A percentile compares a stretch with the other conserved stretches of the same genome.
Conservation (phyloP, 2,888 invertebrate genomes). For the Macroteleia sp. region DNA sequence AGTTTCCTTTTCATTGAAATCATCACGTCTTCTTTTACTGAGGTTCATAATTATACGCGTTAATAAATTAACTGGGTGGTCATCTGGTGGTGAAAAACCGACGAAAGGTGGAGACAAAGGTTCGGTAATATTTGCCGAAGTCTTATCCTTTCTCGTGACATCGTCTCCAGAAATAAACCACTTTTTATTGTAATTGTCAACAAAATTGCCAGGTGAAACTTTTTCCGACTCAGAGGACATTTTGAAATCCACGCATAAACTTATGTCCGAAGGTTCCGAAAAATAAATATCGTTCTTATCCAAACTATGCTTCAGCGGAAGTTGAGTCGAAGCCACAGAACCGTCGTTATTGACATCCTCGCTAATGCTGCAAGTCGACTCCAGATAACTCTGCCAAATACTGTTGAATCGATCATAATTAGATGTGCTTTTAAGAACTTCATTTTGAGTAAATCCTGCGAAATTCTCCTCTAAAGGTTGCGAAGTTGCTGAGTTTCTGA, state of each 20-base stretch:
- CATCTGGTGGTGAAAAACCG: constrained; percentile 18
- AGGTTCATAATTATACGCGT: neutral
- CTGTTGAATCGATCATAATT: neutral
- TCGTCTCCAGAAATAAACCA: neutral
- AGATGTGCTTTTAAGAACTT: constrained; percentile 25
- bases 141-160: neutral
- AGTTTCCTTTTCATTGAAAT: no score
- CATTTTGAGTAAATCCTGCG: constrained; percentile 32
- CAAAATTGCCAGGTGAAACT: neutral
- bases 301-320: constrained; percentile 1
- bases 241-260: neutral
- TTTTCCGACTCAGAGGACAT: neutral
- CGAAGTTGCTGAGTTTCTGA: constrained; percentile 11
- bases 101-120: neutral
- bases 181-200: neutral
- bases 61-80: neutral
- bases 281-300: constrained; percentile 22
- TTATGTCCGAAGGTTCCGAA: neutral
- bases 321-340: neutral
- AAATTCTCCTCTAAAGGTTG: constrained; percentile 1
- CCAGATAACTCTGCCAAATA: neutral
- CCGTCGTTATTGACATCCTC: neutral
- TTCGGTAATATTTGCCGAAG: neutral
- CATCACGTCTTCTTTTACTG: no score
- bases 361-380: constrained; percentile 4